A percentile compares a stretch with the other conserved stretches of the same genome.
These are phyloP conservation scores for Cyanoderma ruficeps DNA, from an alignment of 2,113 vertebrate genomes.

Conservation along the genomic window DNA sequence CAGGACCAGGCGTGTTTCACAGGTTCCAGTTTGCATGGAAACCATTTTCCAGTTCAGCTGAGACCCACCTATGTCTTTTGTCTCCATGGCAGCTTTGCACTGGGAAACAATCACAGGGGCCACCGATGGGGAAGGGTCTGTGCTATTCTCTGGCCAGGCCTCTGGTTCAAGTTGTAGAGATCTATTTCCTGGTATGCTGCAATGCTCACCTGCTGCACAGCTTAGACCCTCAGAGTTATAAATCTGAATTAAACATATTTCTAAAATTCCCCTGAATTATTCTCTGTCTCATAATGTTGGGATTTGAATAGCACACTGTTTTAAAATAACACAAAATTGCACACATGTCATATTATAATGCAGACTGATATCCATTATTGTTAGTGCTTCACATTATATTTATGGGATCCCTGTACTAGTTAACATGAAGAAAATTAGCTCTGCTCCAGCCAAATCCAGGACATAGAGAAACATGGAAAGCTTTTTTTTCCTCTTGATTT, in stretches of 20 bases:
- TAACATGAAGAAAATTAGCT: not conserved
- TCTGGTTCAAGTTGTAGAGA: not conserved
- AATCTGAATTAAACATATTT: not conserved
- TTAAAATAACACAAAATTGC: not conserved
- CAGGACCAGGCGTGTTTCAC: not conserved
- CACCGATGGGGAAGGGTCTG: not conserved
- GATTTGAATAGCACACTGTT: not conserved
- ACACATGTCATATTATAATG: not conserved
- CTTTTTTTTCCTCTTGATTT: not conserved
- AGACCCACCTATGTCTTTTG: not conserved
- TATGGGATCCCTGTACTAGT: not conserved
- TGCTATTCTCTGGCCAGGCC: not conserved
- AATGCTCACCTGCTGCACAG: not conserved
- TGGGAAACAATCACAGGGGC: not conserved
- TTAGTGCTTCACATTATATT: not conserved
- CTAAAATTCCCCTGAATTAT: not conserved
- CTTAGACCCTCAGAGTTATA: not conserved
- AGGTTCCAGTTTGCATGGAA: not conserved
- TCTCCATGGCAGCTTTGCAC: rapidly evolving
- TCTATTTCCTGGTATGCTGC: not conserved
- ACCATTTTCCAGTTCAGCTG: not conserved
- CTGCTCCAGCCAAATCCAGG: not conserved
- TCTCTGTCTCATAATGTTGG: not conserved
- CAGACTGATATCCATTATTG: not conserved
- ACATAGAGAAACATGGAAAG: not conserved